A percentile compares a stretch with the other conserved stretches of the same genome.
Conservation (phyloP, 2,888 invertebrate species). For the Drosophila kanekoi region DNA sequence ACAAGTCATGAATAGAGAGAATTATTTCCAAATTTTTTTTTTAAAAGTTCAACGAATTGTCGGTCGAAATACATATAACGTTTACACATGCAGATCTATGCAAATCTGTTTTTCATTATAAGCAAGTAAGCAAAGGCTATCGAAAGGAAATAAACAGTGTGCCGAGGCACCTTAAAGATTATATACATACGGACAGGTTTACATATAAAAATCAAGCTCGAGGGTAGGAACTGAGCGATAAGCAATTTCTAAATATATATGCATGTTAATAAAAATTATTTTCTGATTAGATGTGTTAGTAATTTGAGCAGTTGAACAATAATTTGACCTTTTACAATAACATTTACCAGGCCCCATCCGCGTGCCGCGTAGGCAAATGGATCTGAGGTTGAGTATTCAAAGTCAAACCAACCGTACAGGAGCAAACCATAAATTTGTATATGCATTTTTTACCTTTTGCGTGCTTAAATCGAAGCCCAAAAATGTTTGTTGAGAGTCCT, state of each 20-base stretch:
- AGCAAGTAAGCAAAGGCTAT: no score
- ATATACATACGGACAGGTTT: not conserved
- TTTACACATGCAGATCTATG: no score
- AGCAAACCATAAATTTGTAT: not conserved
- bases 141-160: no score
- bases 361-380: constrained; percentile 8
- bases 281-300: constrained; percentile 30
- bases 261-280: not conserved
- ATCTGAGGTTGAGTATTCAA: not conserved
- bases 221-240: constrained; percentile 9
- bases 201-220: not conserved
- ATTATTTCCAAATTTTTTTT: no score
- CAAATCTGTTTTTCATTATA: no score
- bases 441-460: constrained; percentile 88
- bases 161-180: no score
- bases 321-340: constrained; percentile 49
- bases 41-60: no score
- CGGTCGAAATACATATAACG: no score
- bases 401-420: not conserved
- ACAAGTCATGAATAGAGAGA: no score
- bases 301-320: not conserved
- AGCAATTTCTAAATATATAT: constrained; percentile 12
- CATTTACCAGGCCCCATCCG: constrained; percentile 13
- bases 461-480: constrained; percentile 95
- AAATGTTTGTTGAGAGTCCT: constrained; percentile 86